Percentiles rank a stretch among this genome's conserved stretches.
Evolutionary conservation across 2,797 vertebrate genomes (phyloP).

Genomic region (Pipistrellus nathusii): DNA sequence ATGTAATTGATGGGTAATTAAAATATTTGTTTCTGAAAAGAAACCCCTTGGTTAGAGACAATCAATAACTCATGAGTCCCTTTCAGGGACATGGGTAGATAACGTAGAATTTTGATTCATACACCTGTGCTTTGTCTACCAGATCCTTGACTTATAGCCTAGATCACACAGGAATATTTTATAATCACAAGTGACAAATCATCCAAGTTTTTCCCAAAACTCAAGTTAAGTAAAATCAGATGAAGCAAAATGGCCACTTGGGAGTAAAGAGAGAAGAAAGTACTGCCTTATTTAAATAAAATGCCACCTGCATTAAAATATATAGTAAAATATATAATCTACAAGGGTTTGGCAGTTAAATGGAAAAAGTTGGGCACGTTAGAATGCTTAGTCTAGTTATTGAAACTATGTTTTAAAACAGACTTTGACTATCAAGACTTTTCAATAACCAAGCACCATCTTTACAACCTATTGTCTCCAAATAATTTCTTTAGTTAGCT

Average conservation of each 20-base stretch:
- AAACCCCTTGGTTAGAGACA: background rate
- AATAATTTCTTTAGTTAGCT: conserved; percentile 49
- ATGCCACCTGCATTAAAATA: background rate
- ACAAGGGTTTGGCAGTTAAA: background rate
- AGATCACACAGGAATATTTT: background rate
- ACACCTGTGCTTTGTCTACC: background rate
- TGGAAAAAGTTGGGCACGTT: background rate
- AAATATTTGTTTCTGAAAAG: conserved; percentile 5
- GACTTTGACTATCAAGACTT: conserved; percentile 39
- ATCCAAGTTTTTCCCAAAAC: background rate
- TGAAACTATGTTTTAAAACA: conserved; percentile 57
- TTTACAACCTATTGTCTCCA: conserved; percentile 7
- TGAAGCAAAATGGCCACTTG: conserved; percentile 28
- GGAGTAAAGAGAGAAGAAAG: background rate
- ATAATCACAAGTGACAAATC: background rate
- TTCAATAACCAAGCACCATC: background rate
- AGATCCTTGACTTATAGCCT: background rate
- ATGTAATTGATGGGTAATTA: background rate
- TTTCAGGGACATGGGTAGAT: background rate
- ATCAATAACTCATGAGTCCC: background rate
- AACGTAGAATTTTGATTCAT: background rate
- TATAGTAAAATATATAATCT: background rate
- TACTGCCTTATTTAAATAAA: background rate
- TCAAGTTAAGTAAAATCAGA: conserved; percentile 48
- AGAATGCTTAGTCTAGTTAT: background rate